Evolutionary conservation across 2,888 invertebrate species (phyloP).

Genomic region (Tiliacea citrago): DNA sequence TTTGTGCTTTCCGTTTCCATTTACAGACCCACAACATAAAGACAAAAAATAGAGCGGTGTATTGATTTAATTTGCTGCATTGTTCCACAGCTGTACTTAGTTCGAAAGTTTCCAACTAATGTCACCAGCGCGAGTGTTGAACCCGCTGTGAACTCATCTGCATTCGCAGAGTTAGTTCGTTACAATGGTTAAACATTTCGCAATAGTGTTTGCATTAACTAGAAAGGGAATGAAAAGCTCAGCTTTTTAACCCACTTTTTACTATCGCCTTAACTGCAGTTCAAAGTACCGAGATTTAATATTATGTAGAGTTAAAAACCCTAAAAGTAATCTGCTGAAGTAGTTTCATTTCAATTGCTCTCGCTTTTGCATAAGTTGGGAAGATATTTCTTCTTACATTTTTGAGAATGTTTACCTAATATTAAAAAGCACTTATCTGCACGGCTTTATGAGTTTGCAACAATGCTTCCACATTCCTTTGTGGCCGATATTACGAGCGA

Average conservation of each 20-base stretch:
- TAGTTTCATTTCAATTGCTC: constrained; percentile 38
- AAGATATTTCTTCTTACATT: constrained; percentile 28
- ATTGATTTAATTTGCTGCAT: constrained; percentile 34
- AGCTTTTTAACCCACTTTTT: constrained; percentile 17
- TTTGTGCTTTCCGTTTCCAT: neutral
- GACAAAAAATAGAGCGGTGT: constrained; percentile 23
- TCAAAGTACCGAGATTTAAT: constrained; percentile 22
- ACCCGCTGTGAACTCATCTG: constrained; percentile 32
- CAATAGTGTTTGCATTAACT: constrained; percentile 19
- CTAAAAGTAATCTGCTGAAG: constrained; percentile 42
- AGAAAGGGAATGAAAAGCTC: constrained; percentile 14
- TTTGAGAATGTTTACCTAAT: constrained; percentile 49
- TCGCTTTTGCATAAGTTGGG: constrained; percentile 22
- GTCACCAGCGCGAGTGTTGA: constrained; percentile 38
- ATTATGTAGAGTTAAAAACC: constrained; percentile 10
- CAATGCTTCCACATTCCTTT: constrained; percentile 57
- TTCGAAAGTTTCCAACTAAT: constrained; percentile 28
- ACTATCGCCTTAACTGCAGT: constrained; percentile 16
- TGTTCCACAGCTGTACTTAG: constrained; percentile 13
- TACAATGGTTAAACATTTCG: constrained; percentile 32
- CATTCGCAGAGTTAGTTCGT: constrained; percentile 27
- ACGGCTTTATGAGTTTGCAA: constrained; percentile 44
- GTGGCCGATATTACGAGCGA: constrained; percentile 59
- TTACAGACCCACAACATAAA: neutral
- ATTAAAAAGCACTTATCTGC: constrained; percentile 55